Conservation (phyloP, 2,888 invertebrate genomes). For the Aquatica leii region DNA sequence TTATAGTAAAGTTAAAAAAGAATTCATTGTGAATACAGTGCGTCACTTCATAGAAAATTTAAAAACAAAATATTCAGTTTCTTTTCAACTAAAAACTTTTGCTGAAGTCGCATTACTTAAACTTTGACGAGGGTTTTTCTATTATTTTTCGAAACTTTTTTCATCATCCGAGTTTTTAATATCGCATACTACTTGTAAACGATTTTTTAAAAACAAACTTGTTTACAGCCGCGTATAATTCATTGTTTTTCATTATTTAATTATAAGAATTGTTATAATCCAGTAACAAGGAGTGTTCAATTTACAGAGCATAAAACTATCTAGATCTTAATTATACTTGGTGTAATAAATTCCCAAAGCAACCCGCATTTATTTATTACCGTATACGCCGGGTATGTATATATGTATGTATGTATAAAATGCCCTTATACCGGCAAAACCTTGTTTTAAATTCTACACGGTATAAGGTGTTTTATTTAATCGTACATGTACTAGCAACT, state of each 20-base stretch:
- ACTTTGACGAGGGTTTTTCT: conserved; percentile 37
- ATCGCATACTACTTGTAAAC: conserved; percentile 6
- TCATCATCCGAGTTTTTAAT: conserved; percentile 30
- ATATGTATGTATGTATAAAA: conserved; percentile 1
- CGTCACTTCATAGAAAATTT: too few species aligned
- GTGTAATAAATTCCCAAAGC: conserved; percentile 18
- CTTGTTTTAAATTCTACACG: conserved; percentile 4
- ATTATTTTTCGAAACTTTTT: conserved; percentile 35
- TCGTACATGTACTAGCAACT: conserved; percentile 1
- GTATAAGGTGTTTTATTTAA: not conserved
- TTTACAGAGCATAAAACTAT: conserved; percentile 19
- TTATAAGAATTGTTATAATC: conserved; percentile 14
- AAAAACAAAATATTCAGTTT: conserved; percentile 32
- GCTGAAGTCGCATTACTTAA: conserved; percentile 25
- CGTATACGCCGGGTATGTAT: conserved; percentile 6
- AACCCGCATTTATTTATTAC: conserved; percentile 17
- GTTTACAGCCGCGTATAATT: not conserved
- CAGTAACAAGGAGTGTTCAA: not conserved
- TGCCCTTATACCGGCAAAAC: not conserved
- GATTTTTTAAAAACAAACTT: not conserved
- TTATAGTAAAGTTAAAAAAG: too few species aligned
- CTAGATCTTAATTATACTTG: conserved; percentile 18
- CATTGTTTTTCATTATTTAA: not conserved
- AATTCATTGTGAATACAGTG: too few species aligned
- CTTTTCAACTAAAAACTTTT: conserved; percentile 26